Base-by-base conservation (phyloP, 2,888 invertebrate genomes). In the Nematopogon swammerdamellus region DNA sequence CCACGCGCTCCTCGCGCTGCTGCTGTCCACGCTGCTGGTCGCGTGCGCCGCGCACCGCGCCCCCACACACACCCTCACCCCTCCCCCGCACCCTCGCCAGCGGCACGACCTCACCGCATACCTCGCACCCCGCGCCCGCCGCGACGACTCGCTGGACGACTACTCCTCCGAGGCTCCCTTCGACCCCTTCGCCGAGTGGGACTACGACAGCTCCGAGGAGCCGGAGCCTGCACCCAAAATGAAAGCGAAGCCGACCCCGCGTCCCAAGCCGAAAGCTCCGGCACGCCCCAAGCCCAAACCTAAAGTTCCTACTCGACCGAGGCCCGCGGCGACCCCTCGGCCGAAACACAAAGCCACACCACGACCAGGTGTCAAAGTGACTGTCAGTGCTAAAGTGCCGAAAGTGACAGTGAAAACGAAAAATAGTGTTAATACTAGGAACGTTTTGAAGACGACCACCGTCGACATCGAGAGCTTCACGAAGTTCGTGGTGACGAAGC, bases 401-500 rank as follows among this genome's bases (percentile, higher is more conserved):
- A 70, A 70, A 65, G 63, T 68, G 56, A 69, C 70, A 49, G 64
- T 64, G 56, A 70, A 70, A 63, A 67, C 65, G 54, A 65, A 67
- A 56, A 62, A 14, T 14, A 14, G 61, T 63, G 64, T 65, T 50
- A 63, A 71, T 51, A 66, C 58, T 50, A 65, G 72, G 56, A 68
- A 69, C 56, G 55, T 72, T 52, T 58, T 72, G 49, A 75, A 76
- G 54, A 68, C 70, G 48, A 77, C 77, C 19, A 70, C 72, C 53
- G 76, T 77, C 55, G 76, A 75, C 56, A 76, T 77, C 60, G 64
- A 72, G 53, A 77, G 72, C 61, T 70, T 75, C 63, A 73, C 74
- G n/a, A 76, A 75, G 58, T 67, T 75, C 63, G 62, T 75, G 56
- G 72, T 68, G 58, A 75, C 76, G 44, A 18, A 44, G 44, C 19